phyloP scores from a whole-genome alignment of 2,888 invertebrate genomes.

The Catocala fraxini region DNA sequence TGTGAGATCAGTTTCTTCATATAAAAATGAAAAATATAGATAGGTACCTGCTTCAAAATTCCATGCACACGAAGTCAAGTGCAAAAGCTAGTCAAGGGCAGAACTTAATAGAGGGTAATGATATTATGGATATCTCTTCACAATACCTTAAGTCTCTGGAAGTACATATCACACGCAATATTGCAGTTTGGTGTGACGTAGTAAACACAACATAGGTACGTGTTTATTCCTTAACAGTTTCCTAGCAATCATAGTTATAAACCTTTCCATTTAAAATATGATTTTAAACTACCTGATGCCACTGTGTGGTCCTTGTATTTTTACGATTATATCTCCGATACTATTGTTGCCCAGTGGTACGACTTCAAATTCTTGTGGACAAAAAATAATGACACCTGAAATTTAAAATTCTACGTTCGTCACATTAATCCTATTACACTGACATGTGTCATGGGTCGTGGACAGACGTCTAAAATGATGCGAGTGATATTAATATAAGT shows the following conservation, averaged over 20 bases:
- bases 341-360: slow-evolving; percentile 53
- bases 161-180: slow-evolving; percentile 48
- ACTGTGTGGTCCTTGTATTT: slow-evolving; percentile 61
- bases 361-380: slow-evolving; percentile 52
- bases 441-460: slow-evolving; percentile 64
- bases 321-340: slow-evolving; percentile 61
- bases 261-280: not conserved
- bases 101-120: no score
- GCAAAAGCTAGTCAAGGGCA: no score
- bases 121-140: slow-evolving; percentile 13
- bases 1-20: no score
- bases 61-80: no score
- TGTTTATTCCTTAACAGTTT: slow-evolving; percentile 48
- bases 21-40: no score
- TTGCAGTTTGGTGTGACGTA: slow-evolving; percentile 62
- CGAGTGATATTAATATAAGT: slow-evolving; percentile 49
- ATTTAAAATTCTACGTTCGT: slow-evolving; percentile 60
- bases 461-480: slow-evolving; percentile 50
- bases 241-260: slow-evolving; percentile 36
- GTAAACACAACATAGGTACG: slow-evolving; percentile 57
- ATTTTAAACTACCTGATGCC: not conserved
- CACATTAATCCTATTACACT: slow-evolving; percentile 77
- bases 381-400: slow-evolving; percentile 52
- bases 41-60: no score
- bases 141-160: slow-evolving; percentile 20